These are phyloP conservation scores for Neoascia interrupta DNA, from an alignment of 2,888 invertebrate species.

Conservation along the genomic window DNA sequence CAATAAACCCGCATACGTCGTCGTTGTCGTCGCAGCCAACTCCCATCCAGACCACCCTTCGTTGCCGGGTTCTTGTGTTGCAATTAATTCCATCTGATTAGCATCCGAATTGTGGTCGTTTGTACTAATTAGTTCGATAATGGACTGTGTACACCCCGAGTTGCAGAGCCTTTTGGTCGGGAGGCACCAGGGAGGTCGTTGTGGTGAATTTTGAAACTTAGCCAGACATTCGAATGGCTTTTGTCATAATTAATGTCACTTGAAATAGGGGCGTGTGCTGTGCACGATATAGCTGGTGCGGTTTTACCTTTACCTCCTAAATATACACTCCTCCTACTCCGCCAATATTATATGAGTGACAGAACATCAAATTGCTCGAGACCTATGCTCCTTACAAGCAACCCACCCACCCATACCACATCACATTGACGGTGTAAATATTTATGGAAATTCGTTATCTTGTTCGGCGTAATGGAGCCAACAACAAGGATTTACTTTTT, in stretches of 20 bases:
- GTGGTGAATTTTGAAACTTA: background rate
- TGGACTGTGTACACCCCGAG: background rate
- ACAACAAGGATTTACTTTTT: constrained; percentile 50
- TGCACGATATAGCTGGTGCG: background rate
- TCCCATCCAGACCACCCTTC: background rate
- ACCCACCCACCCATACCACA: background rate
- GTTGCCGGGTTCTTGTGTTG: constrained; percentile 10
- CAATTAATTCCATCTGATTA: constrained; percentile 46
- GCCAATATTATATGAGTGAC: background rate
- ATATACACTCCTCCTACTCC: constrained; percentile 9
- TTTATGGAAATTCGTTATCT: constrained; percentile 54
- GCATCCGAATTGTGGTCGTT: constrained; percentile 30
- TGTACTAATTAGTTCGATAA: constrained; percentile 46
- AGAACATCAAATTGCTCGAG: constrained; percentile 2
- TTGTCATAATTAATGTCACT: constrained; percentile 42
- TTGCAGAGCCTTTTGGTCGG: background rate
- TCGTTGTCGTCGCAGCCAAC: background rate
- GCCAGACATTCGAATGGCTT: constrained; percentile 36
- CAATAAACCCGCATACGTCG: too few relatives aligned
- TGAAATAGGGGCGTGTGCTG: background rate
- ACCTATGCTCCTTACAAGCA: background rate
- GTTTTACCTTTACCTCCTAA: constrained; percentile 14
- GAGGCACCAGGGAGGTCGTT: background rate
- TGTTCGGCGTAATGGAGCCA: constrained; percentile 45
- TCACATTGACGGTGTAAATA: constrained; percentile 4